These are phyloP conservation scores for Xestia ashworthii DNA, from an alignment of 2,888 invertebrate species.

Conservation along the genomic window DNA sequence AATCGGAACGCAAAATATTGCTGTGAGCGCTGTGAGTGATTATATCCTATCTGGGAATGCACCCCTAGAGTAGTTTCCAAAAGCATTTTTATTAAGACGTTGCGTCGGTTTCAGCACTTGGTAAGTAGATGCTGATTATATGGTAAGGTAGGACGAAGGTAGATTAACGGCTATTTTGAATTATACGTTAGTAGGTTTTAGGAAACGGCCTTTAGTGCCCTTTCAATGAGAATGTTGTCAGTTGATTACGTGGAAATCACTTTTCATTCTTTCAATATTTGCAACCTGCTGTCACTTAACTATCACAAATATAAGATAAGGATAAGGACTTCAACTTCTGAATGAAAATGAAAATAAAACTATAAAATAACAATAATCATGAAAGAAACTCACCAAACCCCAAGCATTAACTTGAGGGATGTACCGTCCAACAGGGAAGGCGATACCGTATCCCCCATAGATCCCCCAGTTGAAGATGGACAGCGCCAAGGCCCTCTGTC, in stretches of 20 bases:
- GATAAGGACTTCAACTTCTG: neutral
- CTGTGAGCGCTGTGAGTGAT: too few relatives aligned
- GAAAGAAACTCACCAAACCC: conserved; percentile 91
- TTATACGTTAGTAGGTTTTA: too few relatives aligned
- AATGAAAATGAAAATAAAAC: neutral
- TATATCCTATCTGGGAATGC: too few relatives aligned
- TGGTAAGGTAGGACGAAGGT: neutral
- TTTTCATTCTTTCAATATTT: neutral
- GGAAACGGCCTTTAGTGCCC: too few relatives aligned
- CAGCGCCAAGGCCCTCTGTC: conserved; percentile 96
- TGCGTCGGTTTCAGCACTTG: neutral
- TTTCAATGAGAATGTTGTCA: neutral
- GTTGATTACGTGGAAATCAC: neutral
- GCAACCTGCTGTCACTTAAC: neutral
- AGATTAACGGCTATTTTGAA: neutral
- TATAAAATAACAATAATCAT: too few relatives aligned
- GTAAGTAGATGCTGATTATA: neutral
- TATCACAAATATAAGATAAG: neutral
- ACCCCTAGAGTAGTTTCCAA: neutral
- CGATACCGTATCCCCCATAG: conserved; percentile 97
- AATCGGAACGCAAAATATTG: too few relatives aligned
- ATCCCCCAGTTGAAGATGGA: conserved; percentile 99
- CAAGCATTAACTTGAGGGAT: conserved; percentile 94
- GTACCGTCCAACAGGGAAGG: conserved; percentile 97
- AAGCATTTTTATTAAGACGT: neutral